Percentiles rank a stretch among this genome's conserved stretches.
phyloP scores from a whole-genome alignment of 1,140 invertebrate genomes.

The Drosophila ananassae region DNA sequence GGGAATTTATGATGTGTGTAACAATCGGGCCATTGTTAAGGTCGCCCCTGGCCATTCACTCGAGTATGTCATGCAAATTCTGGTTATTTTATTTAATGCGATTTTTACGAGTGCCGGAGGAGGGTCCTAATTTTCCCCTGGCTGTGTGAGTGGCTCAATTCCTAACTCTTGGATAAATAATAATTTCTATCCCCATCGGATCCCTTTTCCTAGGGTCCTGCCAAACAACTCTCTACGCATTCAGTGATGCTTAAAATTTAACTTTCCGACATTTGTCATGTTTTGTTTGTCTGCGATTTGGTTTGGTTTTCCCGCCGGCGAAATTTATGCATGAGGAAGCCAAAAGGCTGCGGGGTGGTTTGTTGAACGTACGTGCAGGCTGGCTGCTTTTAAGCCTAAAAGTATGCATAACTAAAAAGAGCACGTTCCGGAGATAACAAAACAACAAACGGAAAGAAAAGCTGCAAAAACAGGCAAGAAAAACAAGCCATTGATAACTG shows the following conservation, averaged over 20 bases:
- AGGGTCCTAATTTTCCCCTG: slow-evolving; percentile 42
- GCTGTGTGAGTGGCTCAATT: slow-evolving; percentile 55
- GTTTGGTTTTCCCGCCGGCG: slow-evolving; percentile 25
- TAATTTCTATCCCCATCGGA: slow-evolving; percentile 23
- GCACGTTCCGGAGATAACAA: slow-evolving; percentile 75
- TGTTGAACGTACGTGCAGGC: slow-evolving; percentile 45
- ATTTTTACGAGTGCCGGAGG: slow-evolving; percentile 62
- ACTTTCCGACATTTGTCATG: slow-evolving; percentile 67
- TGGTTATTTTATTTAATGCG: slow-evolving; percentile 69
- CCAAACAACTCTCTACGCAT: neutral
- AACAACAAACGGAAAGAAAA: slow-evolving; percentile 49
- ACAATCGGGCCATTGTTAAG: slow-evolving; percentile 65
- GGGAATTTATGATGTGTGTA: slow-evolving; percentile 80
- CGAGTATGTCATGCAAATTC: slow-evolving; percentile 71
- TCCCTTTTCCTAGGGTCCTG: slow-evolving; percentile 9
- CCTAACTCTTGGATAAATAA: slow-evolving; percentile 30
- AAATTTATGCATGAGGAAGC: slow-evolving; percentile 57
- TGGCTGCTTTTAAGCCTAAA: slow-evolving; percentile 62
- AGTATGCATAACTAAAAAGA: slow-evolving; percentile 79
- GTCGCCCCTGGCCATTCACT: slow-evolving; percentile 38
- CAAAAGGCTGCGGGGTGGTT: slow-evolving; percentile 23
- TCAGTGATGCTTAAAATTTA: slow-evolving; percentile 47
- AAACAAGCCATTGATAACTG: slow-evolving; percentile 67
- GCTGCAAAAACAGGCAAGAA: slow-evolving; percentile 28
- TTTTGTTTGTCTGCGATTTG: slow-evolving; percentile 57